Evolutionary conservation across 1,140 invertebrate genomes (phyloP), one percentile per base, ranked within the genome.

Genomic region (Lepidurus apus): DNA sequence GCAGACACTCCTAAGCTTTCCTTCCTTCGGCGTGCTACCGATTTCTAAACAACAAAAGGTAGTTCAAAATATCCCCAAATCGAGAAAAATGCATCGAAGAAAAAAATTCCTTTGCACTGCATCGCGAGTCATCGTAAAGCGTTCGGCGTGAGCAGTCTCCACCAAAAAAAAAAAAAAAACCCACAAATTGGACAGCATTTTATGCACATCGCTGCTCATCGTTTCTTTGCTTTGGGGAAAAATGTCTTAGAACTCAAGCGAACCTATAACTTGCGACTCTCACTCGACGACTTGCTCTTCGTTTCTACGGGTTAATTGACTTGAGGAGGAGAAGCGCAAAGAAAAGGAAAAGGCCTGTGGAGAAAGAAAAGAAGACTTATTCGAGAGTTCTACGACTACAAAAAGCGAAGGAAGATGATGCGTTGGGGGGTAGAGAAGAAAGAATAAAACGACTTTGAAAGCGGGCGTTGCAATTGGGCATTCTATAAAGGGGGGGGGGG

Each of bases 141-240:
- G 53, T n/a, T 65, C 53, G 53, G 21, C 21, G 13, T 34, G 53
- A 65, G 53, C 53, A 65, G 21, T 9, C 8, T 65, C 0, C 10
- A 21, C 17, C 4, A n/a, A 65, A 65, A 47, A 65, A 65, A 13
- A n/a, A 65, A 65, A 47, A 65, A 65, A 65, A 0, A 0, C 34
- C 3, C 34, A 34, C 53, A 9, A 65, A 65, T 65, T 65, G 53
- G 53, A 65, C 53, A 65, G 53, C 17, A 65, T n/a, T 65, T 65
- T 65, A 65, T 65, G 53, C 53, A 65, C 53, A 65, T 65, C 53
- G 53, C 53, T 65, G 53, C 53, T 65, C 53, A 65, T 65, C 53
- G 53, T 21, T 65, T 65, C 21, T 21, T 65, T 65, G 21, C 53
- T n/a, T 47, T 11, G 9, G 53, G 13, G 21, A 0, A 21, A 65